Evolutionary conservation across 2,797 vertebrate genomes (phyloP), one percentile per base, ranked within the genome.

Genomic region (Carapus acus): DNA sequence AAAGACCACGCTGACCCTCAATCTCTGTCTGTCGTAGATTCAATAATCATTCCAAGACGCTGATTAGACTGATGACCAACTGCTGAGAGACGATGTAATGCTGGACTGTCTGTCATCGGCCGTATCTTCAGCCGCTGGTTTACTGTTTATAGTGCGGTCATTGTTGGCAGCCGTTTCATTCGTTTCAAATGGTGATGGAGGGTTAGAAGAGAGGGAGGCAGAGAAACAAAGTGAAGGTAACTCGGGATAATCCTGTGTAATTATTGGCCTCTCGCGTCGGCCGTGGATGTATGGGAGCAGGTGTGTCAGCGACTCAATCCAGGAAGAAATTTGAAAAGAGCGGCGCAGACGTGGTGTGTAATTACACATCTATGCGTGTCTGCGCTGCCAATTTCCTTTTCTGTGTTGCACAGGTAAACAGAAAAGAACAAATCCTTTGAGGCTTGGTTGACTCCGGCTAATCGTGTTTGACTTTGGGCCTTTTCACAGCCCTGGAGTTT

Each of bases 251-350:
- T 76, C 73, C 69, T 20, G 47, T 44, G 57, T 85, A 85, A 88
- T 86, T 81, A 85, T 71, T 61, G 71, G 58, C 69, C 76, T 74
- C 71, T 68, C 73, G 66, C 62, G 77, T 86, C 78, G 83, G 82
- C 80, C 76, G 80, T 61, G 59, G 39, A 63, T 74, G 69, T 74
- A 54, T 67, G 52, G 62, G n/a, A 78, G 67, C 88, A 87, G 86
- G 85, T 88, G 83, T 82, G 82, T 83, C 44, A 56, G 60, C 67
- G 38, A 51, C 76, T 74, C 62, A 52, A 50, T 55, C 49, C 67
- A 18, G 43, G 60, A 74, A 65, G 83, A 78, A 75, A 82, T 83
- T 83, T 85, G 84, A 69, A 80, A n/a, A 79, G 64, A 69, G 75
- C 38, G 29, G 68, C 29, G 63, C 64, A 73, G 79, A 81, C 83